A percentile compares a stretch with the other conserved stretches of the same genome.
phyloP scores from a whole-genome alignment of 2,113 vertebrate genomes.

The Nibea albiflora region DNA sequence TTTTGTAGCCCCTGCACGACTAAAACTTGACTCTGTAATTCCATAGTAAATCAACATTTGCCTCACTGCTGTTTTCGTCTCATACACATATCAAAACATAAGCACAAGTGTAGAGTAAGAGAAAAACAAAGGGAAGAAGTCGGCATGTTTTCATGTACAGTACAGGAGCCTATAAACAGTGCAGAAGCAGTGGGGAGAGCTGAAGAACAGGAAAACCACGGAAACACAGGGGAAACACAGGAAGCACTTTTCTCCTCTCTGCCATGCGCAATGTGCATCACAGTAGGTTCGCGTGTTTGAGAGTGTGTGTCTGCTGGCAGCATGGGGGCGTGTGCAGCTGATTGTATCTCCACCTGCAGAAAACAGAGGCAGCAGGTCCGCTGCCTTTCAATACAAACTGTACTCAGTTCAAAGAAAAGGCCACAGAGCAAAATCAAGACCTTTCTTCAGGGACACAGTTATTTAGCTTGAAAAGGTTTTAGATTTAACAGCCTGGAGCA shows the following conservation, averaged over 20 bases:
- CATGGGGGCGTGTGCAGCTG: not conserved
- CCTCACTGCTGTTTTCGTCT: not conserved
- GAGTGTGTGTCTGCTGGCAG: conserved; percentile 1
- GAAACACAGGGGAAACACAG: conserved; percentile 17
- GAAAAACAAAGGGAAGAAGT: conserved; percentile 6
- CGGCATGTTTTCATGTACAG: conserved; percentile 21
- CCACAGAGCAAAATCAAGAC: not conserved
- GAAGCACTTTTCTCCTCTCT: conserved; percentile 44
- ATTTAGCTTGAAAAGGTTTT: too few species aligned
- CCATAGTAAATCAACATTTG: not conserved
- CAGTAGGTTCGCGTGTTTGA: not conserved
- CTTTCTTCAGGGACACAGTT: not conserved
- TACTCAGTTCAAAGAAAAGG: not conserved
- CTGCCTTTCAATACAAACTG: not conserved
- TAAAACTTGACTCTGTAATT: not conserved
- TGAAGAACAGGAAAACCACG: conserved; percentile 6
- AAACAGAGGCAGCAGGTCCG: conserved; percentile 1
- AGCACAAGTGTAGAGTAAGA: not conserved
- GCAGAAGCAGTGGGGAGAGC: conserved; percentile 3
- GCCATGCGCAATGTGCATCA: conserved; percentile 16
- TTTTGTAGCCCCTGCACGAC: not conserved
- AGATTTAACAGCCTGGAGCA: too few species aligned
- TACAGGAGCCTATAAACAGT: not conserved
- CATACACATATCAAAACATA: not conserved
- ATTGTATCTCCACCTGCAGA: conserved; percentile 28